Evolutionary conservation across 1,140 invertebrate species (phyloP).

Genomic region (Diorhabda sublineata): DNA sequence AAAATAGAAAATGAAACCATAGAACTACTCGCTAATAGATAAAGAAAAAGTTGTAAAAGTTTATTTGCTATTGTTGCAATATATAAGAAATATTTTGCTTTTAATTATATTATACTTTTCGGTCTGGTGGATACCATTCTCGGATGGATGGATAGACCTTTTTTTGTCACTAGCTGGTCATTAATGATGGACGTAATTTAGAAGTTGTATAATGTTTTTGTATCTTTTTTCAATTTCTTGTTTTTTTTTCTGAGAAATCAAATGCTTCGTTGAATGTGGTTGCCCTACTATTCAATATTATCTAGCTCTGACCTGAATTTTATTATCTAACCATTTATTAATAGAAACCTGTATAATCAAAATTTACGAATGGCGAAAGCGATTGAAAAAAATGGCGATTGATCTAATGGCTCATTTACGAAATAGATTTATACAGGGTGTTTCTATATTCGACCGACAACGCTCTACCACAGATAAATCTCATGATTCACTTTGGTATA

Average conservation of each 20-base stretch:
- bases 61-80: background rate
- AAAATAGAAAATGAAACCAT: too few species aligned
- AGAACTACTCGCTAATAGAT: too few species aligned
- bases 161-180: background rate
- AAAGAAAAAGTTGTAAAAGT: too few species aligned
- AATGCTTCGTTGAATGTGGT: background rate
- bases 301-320: background rate
- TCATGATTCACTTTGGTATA: too few species aligned
- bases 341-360: background rate
- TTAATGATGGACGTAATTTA: slow-evolving; percentile 5
- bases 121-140: slow-evolving; percentile 6
- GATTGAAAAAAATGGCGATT: too few species aligned
- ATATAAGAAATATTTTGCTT: background rate
- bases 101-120: slow-evolving; percentile 5
- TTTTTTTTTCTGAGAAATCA: background rate
- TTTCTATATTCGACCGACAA: too few species aligned
- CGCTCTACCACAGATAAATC: too few species aligned
- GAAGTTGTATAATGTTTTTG: slow-evolving; percentile 10
- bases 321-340: background rate
- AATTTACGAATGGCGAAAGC: too few species aligned
- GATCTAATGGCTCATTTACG: too few species aligned
- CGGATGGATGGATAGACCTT: slow-evolving; percentile 3
- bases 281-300: background rate
- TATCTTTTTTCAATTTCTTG: background rate
- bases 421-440: too few species aligned